Conservation (phyloP, 2,888 invertebrate genomes). For the Phasia obesa region DNA sequence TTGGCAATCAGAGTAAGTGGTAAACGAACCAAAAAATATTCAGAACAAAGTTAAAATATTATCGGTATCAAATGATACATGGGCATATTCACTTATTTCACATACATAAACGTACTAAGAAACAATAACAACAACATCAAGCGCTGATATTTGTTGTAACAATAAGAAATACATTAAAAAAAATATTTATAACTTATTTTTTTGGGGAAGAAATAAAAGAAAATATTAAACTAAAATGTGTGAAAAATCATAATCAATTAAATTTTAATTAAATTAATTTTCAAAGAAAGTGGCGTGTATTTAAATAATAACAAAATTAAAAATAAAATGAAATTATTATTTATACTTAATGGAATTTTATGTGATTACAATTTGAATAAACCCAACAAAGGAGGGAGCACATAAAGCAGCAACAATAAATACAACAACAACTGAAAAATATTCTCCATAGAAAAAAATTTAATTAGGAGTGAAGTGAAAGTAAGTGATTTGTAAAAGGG, state of each 20-base stretch:
- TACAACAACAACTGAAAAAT: constrained; percentile 12
- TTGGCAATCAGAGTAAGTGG: constrained; percentile 79
- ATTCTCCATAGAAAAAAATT: constrained; percentile 34
- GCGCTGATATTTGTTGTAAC: constrained; percentile 16
- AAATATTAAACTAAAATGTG: background rate
- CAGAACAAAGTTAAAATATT: constrained; percentile 50
- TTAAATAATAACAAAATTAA: background rate
- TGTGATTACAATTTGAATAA: constrained; percentile 12
- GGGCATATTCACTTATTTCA: constrained; percentile 21
- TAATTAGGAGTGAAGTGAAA: constrained; percentile 43
- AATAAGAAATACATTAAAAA: background rate
- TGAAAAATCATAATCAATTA: background rate
- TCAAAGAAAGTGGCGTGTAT: background rate
- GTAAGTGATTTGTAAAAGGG: constrained; percentile 15
- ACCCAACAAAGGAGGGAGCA: background rate
- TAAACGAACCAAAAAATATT: constrained; percentile 71
- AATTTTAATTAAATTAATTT: background rate
- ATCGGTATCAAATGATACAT: constrained; percentile 29
- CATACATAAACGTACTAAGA: background rate
- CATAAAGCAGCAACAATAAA: constrained; percentile 1
- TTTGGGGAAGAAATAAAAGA: background rate
- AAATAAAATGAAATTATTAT: too few relatives aligned
- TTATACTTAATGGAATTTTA: constrained; percentile 3
- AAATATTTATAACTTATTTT: constrained; percentile 17
- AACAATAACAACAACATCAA: background rate